These are phyloP conservation scores for Pungitius pungitius DNA, from an alignment of 2,113 vertebrate genomes.

Conservation along the genomic window DNA sequence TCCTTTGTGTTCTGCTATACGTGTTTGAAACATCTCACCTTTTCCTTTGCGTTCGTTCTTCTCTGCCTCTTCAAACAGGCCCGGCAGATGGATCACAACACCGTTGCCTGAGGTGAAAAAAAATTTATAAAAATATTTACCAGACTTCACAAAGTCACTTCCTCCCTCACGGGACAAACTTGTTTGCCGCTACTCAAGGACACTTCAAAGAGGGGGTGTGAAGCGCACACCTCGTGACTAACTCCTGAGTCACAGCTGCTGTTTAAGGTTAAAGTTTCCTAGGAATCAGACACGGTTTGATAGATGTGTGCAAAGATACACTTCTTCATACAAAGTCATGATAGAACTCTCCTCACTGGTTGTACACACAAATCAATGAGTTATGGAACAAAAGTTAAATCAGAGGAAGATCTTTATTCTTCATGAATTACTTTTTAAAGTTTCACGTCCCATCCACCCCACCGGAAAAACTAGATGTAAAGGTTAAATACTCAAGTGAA, in stretches of 20 bases:
- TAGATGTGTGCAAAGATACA: neutral
- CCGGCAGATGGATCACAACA: slow-evolving; percentile 97
- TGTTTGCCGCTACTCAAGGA: neutral
- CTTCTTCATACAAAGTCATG: neutral
- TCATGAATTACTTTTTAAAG: too few relatives aligned
- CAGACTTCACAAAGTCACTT: neutral
- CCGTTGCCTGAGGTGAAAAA: slow-evolving; percentile 87
- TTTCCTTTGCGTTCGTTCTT: slow-evolving; percentile 95
- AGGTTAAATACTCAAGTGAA: neutral
- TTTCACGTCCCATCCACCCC: too few relatives aligned
- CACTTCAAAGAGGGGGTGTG: neutral
- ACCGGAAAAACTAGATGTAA: neutral
- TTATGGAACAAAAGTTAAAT: neutral
- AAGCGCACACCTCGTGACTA: neutral
- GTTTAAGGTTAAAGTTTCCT: neutral
- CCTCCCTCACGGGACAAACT: too few relatives aligned
- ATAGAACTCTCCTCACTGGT: neutral
- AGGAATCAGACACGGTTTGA: slow-evolving; percentile 6
- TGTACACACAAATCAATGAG: neutral
- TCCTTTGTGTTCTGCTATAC: neutral
- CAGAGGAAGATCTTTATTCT: neutral
- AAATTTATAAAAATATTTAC: neutral
- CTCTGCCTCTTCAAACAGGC: slow-evolving; percentile 96
- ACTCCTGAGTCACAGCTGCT: neutral
- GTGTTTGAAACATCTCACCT: slow-evolving; percentile 75